Percentiles rank a stretch among this genome's conserved stretches.
phyloP scores from a whole-genome alignment of 2,888 invertebrate genomes.

The Muscina levida region DNA sequence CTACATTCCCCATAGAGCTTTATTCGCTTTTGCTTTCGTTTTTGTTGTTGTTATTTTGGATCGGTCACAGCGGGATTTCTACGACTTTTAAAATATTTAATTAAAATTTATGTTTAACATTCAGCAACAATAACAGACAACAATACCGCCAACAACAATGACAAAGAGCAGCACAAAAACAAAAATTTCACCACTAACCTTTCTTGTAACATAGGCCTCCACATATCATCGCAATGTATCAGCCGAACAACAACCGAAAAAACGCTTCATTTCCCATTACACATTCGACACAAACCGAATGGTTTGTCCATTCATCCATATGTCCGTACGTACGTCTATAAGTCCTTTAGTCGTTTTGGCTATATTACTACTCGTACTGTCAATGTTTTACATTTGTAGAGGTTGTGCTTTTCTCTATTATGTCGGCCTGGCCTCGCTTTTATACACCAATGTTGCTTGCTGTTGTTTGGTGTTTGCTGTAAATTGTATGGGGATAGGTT shows the following conservation, averaged over 20 bases:
- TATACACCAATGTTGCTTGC: not conserved
- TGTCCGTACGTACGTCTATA: conserved; percentile 21
- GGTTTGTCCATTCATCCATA: conserved; percentile 14
- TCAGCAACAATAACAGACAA: conserved; percentile 55
- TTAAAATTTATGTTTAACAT: conserved; percentile 67
- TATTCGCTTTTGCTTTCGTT: not conserved
- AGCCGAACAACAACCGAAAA: not conserved
- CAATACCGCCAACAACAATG: conserved; percentile 33
- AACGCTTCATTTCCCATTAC: not conserved
- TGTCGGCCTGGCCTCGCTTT: no score
- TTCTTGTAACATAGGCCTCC: conserved; percentile 41
- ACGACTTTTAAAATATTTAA: conserved; percentile 65
- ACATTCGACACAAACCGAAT: not conserved
- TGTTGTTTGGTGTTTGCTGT: not conserved
- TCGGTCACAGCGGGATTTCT: conserved; percentile 54
- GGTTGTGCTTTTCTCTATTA: conserved; percentile 11
- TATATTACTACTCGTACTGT: conserved; percentile 1
- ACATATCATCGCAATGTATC: conserved; percentile 41
- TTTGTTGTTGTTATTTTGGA: not conserved
- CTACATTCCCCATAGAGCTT: conserved; percentile 3
- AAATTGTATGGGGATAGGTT: conserved; percentile 1
- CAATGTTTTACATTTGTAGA: conserved; percentile 9
- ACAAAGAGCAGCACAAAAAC: conserved; percentile 3
- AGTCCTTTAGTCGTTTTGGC: not conserved
- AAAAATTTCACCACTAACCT: conserved; percentile 11